Base-by-base conservation (phyloP, 2,113 vertebrate species). In the Anolis carolinensis region DNA sequence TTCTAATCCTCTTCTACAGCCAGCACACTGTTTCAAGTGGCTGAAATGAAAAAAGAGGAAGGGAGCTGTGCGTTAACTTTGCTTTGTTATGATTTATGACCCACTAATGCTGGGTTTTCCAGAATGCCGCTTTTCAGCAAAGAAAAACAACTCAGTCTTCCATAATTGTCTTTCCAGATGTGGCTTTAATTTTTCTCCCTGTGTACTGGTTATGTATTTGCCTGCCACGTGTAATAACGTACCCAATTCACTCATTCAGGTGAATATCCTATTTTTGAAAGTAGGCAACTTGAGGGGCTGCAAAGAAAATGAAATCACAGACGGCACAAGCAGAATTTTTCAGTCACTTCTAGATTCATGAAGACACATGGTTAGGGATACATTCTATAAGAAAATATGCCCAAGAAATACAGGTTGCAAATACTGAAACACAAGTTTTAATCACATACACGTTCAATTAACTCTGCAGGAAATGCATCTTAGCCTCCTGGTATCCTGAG, bases 211-310 rank as follows among this genome's bases (percentile, higher is more conserved):
- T 79, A 63, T 79, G 55, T 88, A 83, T 92, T 90, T 93, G 85
- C 74, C 84, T 63, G 84, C 87, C 84, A 74, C n/a, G 67, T 72
- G 63, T 75, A 92, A 89, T 50, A 90, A 91, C 92, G 27, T 44
- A 62, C 62, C 36, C 87, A 90, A 87, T 87, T 82, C 55, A 81
- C 21, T 62, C 84, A 92, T 59, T 0, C 62, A 90, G 91, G 87
- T 84, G 86, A 90, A 88, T 89, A 89, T 23, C 59, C 62, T 32
- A 77, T 80, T 93, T 89, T 91, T 92, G 90, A 89, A 79, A 36
- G 89, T 63, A 72, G 81, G 65, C 90, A 88, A 2, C 77, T 84
- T 30, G n/a, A 63, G 59, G 36, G 34, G 59, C 34, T 39, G 25
- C 23, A 63, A 25, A 65, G 23, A 36, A 65, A 80, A 65, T 39